phyloP scores from a whole-genome alignment of 1,140 invertebrate genomes.

The Bilobella aurantiaca region DNA sequence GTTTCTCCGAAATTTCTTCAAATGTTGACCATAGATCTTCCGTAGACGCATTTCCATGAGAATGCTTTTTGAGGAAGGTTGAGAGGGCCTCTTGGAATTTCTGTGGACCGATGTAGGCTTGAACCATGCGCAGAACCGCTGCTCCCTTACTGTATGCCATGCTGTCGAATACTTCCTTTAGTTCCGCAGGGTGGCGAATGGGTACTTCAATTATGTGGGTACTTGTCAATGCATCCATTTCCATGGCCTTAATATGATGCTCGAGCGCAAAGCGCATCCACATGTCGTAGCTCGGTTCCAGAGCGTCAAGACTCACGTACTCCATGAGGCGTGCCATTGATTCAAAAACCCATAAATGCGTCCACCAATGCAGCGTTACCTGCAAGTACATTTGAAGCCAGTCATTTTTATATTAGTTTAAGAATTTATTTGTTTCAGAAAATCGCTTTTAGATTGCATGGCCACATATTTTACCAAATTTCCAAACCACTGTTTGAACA shows the following conservation, averaged over 20 bases:
- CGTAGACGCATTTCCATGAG: slow-evolving; percentile 42
- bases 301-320: slow-evolving; percentile 36
- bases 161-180: slow-evolving; percentile 49
- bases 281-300: slow-evolving; percentile 41
- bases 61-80: slow-evolving; percentile 46
- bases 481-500: slow-evolving; percentile 86
- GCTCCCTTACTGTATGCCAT: slow-evolving; percentile 51
- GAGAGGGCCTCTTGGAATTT: slow-evolving; percentile 52
- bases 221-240: slow-evolving; percentile 44
- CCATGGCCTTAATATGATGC: slow-evolving; percentile 43
- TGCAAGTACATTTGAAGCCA: too few species aligned
- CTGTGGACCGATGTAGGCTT: slow-evolving; percentile 51
- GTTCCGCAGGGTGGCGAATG: slow-evolving; percentile 45
- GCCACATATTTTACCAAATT: slow-evolving; percentile 57
- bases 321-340: slow-evolving; percentile 43
- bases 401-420: too few species aligned
- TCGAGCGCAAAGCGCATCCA: slow-evolving; percentile 44
- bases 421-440: background rate
- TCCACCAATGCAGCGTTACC: slow-evolving; percentile 44
- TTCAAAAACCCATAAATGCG: slow-evolving; percentile 45
- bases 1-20: slow-evolving; percentile 16
- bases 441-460: background rate
- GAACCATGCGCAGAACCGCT: slow-evolving; percentile 61
- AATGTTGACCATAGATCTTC: slow-evolving; percentile 41
- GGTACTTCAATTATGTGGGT: slow-evolving; percentile 49